These are phyloP conservation scores for Machimus rusticus DNA, from an alignment of 2,888 invertebrate genomes.

Conservation along the genomic window DNA sequence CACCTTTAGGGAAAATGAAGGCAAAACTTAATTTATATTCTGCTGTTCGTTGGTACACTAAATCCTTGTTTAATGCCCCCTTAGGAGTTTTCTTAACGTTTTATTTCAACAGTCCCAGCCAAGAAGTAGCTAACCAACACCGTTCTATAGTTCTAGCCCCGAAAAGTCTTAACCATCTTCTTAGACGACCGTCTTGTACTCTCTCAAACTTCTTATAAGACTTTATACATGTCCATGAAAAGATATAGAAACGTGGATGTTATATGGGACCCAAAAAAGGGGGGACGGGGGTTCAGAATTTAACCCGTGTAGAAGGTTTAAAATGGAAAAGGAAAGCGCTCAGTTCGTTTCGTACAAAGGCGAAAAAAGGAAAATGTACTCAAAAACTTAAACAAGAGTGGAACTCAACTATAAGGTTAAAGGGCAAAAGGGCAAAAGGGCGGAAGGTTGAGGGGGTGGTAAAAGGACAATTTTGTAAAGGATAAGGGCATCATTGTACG, in stretches of 20 bases:
- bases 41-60: not conserved
- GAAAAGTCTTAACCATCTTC: not conserved
- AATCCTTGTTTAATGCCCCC: slow-evolving; percentile 16
- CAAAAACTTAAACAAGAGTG: not conserved
- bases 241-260: not conserved
- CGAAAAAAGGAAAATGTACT: not conserved
- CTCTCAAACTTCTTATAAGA: not conserved
- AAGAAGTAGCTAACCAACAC: not conserved
- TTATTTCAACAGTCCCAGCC: not conserved
- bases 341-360: not conserved
- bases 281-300: not conserved
- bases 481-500: not conserved
- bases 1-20: slow-evolving; percentile 14
- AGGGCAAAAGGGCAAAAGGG: not conserved
- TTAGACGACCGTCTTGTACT: not conserved
- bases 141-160: not conserved
- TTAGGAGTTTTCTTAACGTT: slow-evolving; percentile 34
- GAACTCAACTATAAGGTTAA: too few species aligned
- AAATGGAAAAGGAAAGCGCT: not conserved
- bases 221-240: not conserved
- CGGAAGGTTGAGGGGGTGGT: not conserved
- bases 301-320: not conserved
- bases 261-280: not conserved
- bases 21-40: slow-evolving; percentile 40
- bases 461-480: not conserved